These are phyloP conservation scores for Tanytarsus gracilentus DNA, from an alignment of 2,888 invertebrate genomes.

Conservation along the genomic window DNA sequence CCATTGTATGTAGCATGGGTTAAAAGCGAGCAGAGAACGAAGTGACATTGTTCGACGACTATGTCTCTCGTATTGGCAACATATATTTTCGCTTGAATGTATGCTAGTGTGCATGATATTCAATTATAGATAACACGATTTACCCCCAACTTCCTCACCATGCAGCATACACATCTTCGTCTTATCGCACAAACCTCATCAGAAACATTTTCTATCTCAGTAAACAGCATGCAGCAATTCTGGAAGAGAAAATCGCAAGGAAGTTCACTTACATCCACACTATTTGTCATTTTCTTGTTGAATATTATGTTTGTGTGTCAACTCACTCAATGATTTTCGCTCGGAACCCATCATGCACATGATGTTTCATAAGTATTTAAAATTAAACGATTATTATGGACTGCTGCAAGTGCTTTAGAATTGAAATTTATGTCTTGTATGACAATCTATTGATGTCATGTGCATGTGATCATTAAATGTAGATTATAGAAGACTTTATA, in stretches of 20 bases:
- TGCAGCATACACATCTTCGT: background rate
- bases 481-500: too few relatives aligned
- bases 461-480: background rate
- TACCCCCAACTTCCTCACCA: background rate
- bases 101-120: slow-evolving; percentile 24
- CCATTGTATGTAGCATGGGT: slow-evolving; percentile 13
- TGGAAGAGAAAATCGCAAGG: background rate
- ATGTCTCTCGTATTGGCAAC: slow-evolving; percentile 13
- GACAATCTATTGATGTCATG: slow-evolving; percentile 10
- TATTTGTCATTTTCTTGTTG: background rate
- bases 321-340: background rate
- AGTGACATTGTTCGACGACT: slow-evolving; percentile 10
- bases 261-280: background rate
- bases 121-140: slow-evolving; percentile 25
- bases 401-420: too few relatives aligned
- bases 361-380: background rate
- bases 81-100: background rate
- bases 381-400: background rate
- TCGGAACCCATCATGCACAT: background rate
- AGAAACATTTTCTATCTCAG: background rate
- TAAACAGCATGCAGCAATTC: background rate
- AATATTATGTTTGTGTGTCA: background rate
- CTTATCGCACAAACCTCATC: too few relatives aligned
- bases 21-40: too few relatives aligned
- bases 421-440: background rate